Percentiles rank a stretch among this genome's conserved stretches.
phyloP scores from a whole-genome alignment of 2,113 vertebrate species.

The Carassius carassius region DNA sequence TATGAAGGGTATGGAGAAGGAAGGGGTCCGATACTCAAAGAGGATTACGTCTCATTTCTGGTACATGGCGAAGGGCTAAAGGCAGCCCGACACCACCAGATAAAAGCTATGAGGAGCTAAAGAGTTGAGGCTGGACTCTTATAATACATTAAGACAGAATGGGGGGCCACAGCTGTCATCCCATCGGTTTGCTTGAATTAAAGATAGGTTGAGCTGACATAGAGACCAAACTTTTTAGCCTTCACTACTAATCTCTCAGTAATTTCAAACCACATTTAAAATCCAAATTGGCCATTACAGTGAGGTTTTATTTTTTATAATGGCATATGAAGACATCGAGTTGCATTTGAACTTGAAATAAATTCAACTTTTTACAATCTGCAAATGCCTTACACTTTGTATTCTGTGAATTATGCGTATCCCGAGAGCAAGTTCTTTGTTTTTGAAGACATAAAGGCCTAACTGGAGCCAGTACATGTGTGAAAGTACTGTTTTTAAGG shows the following conservation, averaged over 20 bases:
- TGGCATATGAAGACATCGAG: conserved; percentile 2
- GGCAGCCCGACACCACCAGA: conserved; percentile 41
- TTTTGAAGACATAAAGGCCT: background rate
- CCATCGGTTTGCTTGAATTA: conserved; percentile 18
- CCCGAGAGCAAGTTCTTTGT: background rate
- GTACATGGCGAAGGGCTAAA: conserved; percentile 18
- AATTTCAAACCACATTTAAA: conserved; percentile 15
- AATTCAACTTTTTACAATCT: conserved; percentile 6
- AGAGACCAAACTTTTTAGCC: background rate
- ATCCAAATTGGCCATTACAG: background rate
- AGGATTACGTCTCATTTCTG: conserved; percentile 68
- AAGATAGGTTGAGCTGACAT: conserved; percentile 40
- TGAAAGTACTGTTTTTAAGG: background rate
- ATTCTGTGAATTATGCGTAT: background rate
- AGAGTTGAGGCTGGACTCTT: conserved; percentile 17
- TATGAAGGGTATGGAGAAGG: conserved; percentile 33
- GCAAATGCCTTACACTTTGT: background rate
- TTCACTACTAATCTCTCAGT: conserved; percentile 33
- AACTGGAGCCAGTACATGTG: background rate
- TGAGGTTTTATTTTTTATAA: conserved; percentile 7
- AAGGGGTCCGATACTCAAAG: conserved; percentile 60
- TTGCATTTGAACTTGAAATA: background rate
- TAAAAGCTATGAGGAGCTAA: conserved; percentile 17
- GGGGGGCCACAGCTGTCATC: conserved; percentile 22
- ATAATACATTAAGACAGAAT: conserved; percentile 53